Conservation (phyloP, 2,113 vertebrate genomes). For the Verasper variegatus region DNA sequence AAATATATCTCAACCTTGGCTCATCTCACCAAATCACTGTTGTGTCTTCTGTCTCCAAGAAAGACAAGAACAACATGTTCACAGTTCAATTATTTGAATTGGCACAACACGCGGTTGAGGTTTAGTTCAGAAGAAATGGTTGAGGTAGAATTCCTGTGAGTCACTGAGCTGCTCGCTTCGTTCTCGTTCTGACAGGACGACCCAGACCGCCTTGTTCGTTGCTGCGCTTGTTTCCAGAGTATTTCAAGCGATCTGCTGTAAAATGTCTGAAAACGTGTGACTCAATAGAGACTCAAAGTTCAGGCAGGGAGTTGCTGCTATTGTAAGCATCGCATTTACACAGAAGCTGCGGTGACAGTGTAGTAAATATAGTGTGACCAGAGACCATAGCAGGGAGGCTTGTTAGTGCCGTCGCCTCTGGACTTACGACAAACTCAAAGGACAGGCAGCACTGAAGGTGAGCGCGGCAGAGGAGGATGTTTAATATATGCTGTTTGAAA, state of each 20-base stretch:
- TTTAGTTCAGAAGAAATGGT: background rate
- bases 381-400: conserved; percentile 40
- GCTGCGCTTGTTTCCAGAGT: background rate
- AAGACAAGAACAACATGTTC: background rate
- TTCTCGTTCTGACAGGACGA: background rate
- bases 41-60: too few relatives aligned
- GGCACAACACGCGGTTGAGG: background rate
- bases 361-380: conserved; percentile 45
- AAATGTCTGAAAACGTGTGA: conserved; percentile 2
- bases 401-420: conserved; percentile 44
- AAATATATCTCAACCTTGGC: too few relatives aligned
- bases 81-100: too few relatives aligned
- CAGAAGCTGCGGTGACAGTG: conserved; percentile 22
- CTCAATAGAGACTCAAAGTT: conserved; percentile 1
- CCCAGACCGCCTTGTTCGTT: background rate
- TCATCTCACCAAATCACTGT: too few relatives aligned
- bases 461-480: conserved; percentile 52
- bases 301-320: conserved; percentile 2
- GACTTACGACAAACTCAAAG: conserved; percentile 53
- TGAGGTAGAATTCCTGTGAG: background rate
- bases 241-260: background rate
- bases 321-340: conserved; percentile 6
- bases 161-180: background rate
- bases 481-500: conserved; percentile 70
- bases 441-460: conserved; percentile 43